Evolutionary conservation across 2,797 vertebrate species (phyloP).

Genomic region (Poeciliopsis turneri): DNA sequence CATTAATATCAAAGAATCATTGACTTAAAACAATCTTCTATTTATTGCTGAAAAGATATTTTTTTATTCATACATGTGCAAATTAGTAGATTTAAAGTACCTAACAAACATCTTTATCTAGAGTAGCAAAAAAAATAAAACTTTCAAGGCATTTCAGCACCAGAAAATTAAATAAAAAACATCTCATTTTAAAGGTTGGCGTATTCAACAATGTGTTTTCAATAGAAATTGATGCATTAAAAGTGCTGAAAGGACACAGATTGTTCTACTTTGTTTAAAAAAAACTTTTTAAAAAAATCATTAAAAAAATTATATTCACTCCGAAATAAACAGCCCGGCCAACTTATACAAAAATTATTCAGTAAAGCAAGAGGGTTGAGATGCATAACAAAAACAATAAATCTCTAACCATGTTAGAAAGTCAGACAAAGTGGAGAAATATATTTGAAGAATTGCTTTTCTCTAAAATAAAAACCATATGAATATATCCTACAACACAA

Average conservation of each 20-base stretch:
- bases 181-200: neutral
- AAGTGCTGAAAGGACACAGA: neutral
- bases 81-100: neutral
- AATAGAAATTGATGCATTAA: neutral
- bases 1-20: too few relatives aligned
- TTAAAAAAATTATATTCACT: neutral
- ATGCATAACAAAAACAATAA: neutral
- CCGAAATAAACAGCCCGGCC: neutral
- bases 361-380: neutral
- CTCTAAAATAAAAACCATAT: neutral
- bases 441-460: neutral
- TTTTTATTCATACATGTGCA: neutral
- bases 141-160: neutral
- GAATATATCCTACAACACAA: neutral
- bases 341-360: neutral
- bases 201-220: neutral
- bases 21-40: too few relatives aligned
- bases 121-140: neutral
- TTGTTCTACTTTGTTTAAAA: neutral
- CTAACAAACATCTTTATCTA: neutral
- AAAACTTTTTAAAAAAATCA: neutral
- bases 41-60: neutral
- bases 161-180: neutral
- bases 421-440: neutral
- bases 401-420: neutral